Percentiles rank a stretch among this genome's conserved stretches.
phyloP scores from a whole-genome alignment of 2,797 vertebrate species.

The Poeciliopsis turneri region DNA sequence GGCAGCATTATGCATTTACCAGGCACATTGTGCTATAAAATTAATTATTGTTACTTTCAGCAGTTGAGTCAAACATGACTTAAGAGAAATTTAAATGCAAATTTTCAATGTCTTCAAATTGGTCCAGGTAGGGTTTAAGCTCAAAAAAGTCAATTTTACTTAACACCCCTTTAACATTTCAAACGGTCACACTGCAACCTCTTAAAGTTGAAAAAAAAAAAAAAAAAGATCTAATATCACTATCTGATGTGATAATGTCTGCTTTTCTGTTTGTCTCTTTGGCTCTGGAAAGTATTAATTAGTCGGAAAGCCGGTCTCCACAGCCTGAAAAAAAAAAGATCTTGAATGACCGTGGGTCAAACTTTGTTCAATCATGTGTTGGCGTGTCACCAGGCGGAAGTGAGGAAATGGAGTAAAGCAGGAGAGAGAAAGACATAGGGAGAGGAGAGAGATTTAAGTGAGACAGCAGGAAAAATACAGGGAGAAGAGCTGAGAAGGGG shows the following conservation, averaged over 20 bases:
- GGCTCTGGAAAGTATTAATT: conserved; percentile 37
- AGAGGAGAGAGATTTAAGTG: conserved; percentile 27
- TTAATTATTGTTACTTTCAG: too few relatives aligned
- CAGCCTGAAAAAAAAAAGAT: conserved; percentile 67
- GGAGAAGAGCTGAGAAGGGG: conserved; percentile 27
- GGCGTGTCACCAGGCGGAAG: conserved; percentile 54
- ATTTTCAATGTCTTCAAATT: too few relatives aligned
- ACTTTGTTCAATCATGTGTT: conserved; percentile 40
- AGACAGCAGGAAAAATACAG: conserved; percentile 8
- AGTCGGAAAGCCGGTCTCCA: conserved; percentile 32
- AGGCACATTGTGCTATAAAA: too few relatives aligned
- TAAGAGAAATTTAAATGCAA: too few relatives aligned
- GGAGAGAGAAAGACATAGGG: conserved; percentile 26
- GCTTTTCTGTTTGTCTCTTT: background rate
- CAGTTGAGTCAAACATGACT: too few relatives aligned
- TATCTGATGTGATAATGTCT: background rate
- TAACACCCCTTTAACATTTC: background rate
- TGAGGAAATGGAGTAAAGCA: conserved; percentile 12
- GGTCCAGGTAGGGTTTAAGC: too few relatives aligned
- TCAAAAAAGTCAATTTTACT: too few relatives aligned
- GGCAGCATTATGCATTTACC: too few relatives aligned
- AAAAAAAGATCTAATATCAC: background rate
- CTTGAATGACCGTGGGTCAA: conserved; percentile 64
- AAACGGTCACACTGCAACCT: background rate
- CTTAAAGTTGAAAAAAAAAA: background rate